Evolutionary conservation across 2,888 invertebrate genomes (phyloP), one percentile per base, ranked within the genome.

Genomic region (Dicycla oo): DNA sequence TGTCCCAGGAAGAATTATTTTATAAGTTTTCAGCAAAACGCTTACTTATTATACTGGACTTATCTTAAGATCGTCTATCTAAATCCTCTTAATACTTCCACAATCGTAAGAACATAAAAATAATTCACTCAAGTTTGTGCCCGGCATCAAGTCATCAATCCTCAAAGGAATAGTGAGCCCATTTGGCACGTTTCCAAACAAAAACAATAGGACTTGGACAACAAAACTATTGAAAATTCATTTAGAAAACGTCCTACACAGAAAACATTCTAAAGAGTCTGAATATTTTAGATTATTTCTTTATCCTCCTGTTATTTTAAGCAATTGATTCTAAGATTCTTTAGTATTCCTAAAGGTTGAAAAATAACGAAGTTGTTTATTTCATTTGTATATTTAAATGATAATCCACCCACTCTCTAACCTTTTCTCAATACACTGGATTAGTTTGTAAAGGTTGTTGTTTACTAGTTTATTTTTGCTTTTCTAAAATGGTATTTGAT

Each of bases 111-210:
- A 78, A 81, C 90, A 90, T 91, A 90, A 91, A 88, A 86, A 89
- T 90, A 85, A 86, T 84, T 88, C 86, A 83, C 86, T 85, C 86
- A 87, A 86, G 75, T 89, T 88, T 91, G 89, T 89, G 82, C 80
- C 75, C 83, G 69, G 63, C 88, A 87, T 91, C 88, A 87, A 91
- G 89, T 90, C 93, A 94, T 93, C 91, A 92, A 93, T 93, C 92
- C 92, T 88, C 82, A 54, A 80, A 85, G 86, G 85, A 90, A 89
- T 90, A 88, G 89, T 90, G 90, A 90, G 92, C 87, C 92, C 92
- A 93, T 94, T 94, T 94, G 94, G 94, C 91, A 71, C 69, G 13
- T 73, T 56, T 89, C 94, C 94, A 94, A 92, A 84, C 83, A 89
- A 92, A 93, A 93, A 93, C 90, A 93, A 92, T 91, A 89, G 90